Percentiles rank a stretch among this genome's conserved stretches.
Evolutionary conservation across 2,797 vertebrate species (phyloP).

Genomic region (Podargus strigoides): DNA sequence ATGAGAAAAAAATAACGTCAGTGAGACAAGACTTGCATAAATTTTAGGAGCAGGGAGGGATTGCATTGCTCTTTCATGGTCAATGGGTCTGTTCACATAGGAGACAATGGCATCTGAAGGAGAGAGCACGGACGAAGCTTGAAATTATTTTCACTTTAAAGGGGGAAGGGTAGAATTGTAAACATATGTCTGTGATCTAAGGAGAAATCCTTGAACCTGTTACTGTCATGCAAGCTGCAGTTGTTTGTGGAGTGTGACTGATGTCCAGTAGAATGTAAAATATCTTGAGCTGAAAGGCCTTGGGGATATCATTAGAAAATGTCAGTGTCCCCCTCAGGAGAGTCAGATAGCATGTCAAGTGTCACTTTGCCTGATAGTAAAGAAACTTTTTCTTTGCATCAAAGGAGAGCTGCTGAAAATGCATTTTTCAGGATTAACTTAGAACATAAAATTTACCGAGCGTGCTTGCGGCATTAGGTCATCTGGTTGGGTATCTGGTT

Average conservation of each 20-base stretch:
- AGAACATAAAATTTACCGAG: background rate
- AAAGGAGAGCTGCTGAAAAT: slow-evolving; percentile 42
- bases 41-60: background rate
- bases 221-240: slow-evolving; percentile 68
- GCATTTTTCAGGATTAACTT: slow-evolving; percentile 42
- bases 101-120: background rate
- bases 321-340: slow-evolving; percentile 56
- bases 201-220: slow-evolving; percentile 70
- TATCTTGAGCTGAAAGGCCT: slow-evolving; percentile 62
- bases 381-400: slow-evolving; percentile 54
- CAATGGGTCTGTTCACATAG: background rate
- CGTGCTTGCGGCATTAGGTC: background rate
- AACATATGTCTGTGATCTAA: slow-evolving; percentile 57
- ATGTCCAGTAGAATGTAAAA: slow-evolving; percentile 68
- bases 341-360: slow-evolving; percentile 54
- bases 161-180: slow-evolving; percentile 42
- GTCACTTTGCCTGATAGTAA: slow-evolving; percentile 34
- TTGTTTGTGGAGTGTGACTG: slow-evolving; percentile 67
- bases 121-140: background rate
- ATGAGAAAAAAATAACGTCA: background rate
- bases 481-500: slow-evolving; percentile 10
- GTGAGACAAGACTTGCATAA: background rate
- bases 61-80: background rate
- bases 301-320: slow-evolving; percentile 69
- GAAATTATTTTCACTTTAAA: slow-evolving; percentile 43